Evolutionary conservation across 2,888 invertebrate species (phyloP).

Genomic region (Synergus umbraculus): DNA sequence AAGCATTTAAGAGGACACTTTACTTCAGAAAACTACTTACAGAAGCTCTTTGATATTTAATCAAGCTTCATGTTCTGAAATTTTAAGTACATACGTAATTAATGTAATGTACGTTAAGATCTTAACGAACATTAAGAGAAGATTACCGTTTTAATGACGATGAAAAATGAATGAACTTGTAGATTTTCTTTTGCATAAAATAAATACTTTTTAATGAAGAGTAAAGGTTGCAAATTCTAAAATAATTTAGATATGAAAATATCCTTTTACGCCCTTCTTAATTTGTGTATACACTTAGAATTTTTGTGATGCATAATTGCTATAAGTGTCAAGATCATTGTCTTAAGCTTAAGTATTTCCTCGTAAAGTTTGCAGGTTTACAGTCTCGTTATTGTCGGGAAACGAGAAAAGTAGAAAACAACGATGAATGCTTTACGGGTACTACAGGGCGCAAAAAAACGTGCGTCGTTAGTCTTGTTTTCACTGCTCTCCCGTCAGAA

Average conservation of each 20-base stretch:
- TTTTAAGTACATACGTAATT: not conserved
- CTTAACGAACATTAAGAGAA: no score
- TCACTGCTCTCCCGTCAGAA: not conserved
- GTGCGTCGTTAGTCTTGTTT: not conserved
- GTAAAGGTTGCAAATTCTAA: no score
- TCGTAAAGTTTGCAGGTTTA: constrained; percentile 10
- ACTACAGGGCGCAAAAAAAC: constrained; percentile 5
- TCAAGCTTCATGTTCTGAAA: not conserved
- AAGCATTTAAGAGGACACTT: no score
- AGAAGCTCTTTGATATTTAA: not conserved
- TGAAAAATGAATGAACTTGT: no score
- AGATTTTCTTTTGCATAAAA: no score
- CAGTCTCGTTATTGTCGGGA: constrained; percentile 21
- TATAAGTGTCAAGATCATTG: not conserved
- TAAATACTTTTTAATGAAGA: no score
- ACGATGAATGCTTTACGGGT: constrained; percentile 2
- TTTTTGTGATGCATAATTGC: not conserved
- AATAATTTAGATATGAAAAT: no score
- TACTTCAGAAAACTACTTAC: not conserved
- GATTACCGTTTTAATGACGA: no score
- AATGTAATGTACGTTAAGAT: no score
- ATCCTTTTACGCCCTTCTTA: not conserved
- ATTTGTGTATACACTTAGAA: not conserved
- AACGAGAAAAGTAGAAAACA: constrained; percentile 14
- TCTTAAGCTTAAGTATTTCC: not conserved